Evolutionary conservation across 2,113 vertebrate species (phyloP).

Genomic region (Platysteira castanea): DNA sequence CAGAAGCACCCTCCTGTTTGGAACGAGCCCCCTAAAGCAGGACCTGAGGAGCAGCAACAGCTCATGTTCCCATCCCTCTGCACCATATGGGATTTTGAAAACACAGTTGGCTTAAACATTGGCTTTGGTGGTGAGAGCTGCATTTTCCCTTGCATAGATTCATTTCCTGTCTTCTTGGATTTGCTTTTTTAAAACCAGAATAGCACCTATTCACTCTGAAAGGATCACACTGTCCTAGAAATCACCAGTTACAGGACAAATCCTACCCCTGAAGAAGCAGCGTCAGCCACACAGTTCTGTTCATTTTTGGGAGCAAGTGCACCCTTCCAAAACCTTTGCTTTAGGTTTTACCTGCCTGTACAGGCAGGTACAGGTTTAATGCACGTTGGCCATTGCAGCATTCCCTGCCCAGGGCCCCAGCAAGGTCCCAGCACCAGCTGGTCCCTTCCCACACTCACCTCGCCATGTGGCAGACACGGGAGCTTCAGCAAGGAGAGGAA

Average conservation of each 20-base stretch:
- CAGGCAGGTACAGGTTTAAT: background rate
- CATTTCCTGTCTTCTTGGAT: background rate
- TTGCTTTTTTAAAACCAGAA: background rate
- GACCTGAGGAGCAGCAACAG: slow-evolving; percentile 26
- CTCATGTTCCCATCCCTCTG: slow-evolving; percentile 27
- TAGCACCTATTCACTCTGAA: background rate
- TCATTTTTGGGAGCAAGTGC: background rate
- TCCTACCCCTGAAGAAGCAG: background rate
- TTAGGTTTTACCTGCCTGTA: background rate
- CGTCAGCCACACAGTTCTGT: background rate
- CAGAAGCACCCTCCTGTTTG: background rate
- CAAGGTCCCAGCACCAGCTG: background rate
- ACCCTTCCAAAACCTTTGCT: background rate
- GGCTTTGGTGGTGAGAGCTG: background rate
- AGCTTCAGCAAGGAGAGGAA: background rate
- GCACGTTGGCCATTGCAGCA: background rate
- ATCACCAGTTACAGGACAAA: background rate
- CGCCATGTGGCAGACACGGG: background rate
- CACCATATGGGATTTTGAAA: slow-evolving; percentile 48
- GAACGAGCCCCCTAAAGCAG: background rate
- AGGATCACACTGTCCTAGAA: background rate
- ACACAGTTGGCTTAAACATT: slow-evolving; percentile 37
- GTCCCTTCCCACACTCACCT: background rate
- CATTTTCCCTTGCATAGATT: background rate
- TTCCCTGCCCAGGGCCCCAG: background rate